These are phyloP conservation scores for Protomyctophum bolini DNA, from an alignment of 2,113 vertebrate species.

Conservation along the genomic window DNA sequence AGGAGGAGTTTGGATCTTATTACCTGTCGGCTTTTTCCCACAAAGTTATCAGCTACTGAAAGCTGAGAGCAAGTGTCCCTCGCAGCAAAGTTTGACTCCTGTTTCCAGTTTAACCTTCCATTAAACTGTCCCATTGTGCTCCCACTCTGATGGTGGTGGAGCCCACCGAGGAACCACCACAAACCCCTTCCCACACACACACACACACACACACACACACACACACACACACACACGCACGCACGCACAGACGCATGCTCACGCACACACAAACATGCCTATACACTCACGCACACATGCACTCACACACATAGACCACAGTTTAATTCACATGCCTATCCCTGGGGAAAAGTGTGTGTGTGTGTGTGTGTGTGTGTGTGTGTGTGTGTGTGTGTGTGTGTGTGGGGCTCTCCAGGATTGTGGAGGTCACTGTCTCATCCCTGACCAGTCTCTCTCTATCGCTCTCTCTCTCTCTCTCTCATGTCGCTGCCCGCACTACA, in stretches of 20 bases:
- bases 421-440: slow-evolving; percentile 73
- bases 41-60: slow-evolving; percentile 83
- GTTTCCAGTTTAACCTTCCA: slow-evolving; percentile 81
- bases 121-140: slow-evolving; percentile 84
- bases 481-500: slow-evolving; percentile 72
- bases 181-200: too few relatives aligned
- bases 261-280: too few relatives aligned
- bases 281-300: too few relatives aligned
- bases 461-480: slow-evolving; percentile 65
- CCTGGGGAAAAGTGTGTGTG: slow-evolving; percentile 64
- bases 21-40: slow-evolving; percentile 78
- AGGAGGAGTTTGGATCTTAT: slow-evolving; percentile 71
- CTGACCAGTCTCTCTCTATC: slow-evolving; percentile 71
- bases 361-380: slow-evolving; percentile 29
- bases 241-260: too few relatives aligned
- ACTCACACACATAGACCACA: slow-evolving; percentile 51
- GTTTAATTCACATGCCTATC: slow-evolving; percentile 80
- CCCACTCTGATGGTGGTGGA: slow-evolving; percentile 62
- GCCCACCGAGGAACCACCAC: too few relatives aligned
- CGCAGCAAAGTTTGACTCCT: slow-evolving; percentile 77
- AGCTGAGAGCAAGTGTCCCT: slow-evolving; percentile 80
- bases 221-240: too few relatives aligned
- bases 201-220: too few relatives aligned
- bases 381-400: slow-evolving; percentile 25
- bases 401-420: background rate